A percentile compares a stretch with the other conserved stretches of the same genome.
phyloP scores from a whole-genome alignment of 2,113 vertebrate species.

The Rissa tridactyla region DNA sequence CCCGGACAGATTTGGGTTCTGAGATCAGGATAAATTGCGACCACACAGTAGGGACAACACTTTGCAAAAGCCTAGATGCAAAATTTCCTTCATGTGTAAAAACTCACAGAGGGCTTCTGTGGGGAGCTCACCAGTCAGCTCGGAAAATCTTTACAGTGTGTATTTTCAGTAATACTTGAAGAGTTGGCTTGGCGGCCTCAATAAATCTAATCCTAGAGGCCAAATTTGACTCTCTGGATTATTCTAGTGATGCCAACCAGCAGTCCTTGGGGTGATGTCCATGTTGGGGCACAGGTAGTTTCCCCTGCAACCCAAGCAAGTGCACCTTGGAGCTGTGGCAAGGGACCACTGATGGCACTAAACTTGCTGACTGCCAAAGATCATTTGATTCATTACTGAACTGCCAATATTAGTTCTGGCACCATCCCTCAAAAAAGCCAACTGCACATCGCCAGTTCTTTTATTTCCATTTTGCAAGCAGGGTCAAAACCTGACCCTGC shows the following conservation, averaged over 20 bases:
- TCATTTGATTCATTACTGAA: neutral
- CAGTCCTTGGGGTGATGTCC: neutral
- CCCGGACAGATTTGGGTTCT: neutral
- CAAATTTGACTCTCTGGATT: neutral
- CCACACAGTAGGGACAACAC: neutral
- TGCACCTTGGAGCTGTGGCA: neutral
- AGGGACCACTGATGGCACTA: neutral
- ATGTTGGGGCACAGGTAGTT: rapidly evolving
- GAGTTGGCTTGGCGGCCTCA: neutral
- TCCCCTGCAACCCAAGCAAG: neutral
- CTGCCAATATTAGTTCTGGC: rapidly evolving
- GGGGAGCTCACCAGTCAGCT: neutral
- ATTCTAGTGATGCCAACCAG: neutral
- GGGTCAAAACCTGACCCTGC: neutral
- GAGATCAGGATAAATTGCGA: neutral
- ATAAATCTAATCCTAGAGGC: neutral
- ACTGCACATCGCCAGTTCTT: neutral
- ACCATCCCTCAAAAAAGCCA: neutral
- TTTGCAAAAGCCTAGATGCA: neutral
- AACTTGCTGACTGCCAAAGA: neutral
- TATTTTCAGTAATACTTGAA: neutral
- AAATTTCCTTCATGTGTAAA: neutral
- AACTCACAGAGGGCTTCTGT: rapidly evolving
- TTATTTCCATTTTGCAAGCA: neutral
- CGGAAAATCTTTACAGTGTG: neutral